Evolutionary conservation across 1,140 invertebrate genomes (phyloP).

Genomic region (Acromyrmex charruanus): DNA sequence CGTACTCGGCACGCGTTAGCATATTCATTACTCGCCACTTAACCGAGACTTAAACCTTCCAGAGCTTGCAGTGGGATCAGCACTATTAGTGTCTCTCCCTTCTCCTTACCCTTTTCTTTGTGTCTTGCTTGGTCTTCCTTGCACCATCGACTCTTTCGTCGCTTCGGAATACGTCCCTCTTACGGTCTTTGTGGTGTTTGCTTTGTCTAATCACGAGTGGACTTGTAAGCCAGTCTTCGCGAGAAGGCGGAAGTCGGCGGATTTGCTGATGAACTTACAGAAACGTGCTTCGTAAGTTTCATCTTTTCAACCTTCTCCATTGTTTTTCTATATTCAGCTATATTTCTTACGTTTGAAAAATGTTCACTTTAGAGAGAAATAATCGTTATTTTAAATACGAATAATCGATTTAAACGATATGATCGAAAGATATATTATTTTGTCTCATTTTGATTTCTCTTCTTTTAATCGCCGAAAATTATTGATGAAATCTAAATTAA

Average conservation of each 20-base stretch:
- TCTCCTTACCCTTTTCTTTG: slow-evolving; percentile 48
- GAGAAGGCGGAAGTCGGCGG: slow-evolving; percentile 52
- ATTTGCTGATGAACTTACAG: slow-evolving; percentile 42
- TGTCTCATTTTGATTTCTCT: background rate
- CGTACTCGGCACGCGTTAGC: slow-evolving; percentile 82
- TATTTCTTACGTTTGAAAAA: background rate
- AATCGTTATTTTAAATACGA: too few relatives aligned
- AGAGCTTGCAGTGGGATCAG: slow-evolving; percentile 77
- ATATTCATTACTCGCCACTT: slow-evolving; percentile 82
- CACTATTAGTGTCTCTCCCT: slow-evolving; percentile 79
- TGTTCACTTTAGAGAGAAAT: background rate
- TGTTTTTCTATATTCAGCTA: slow-evolving; percentile 4
- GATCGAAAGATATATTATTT: background rate
- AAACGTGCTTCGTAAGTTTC: slow-evolving; percentile 47
- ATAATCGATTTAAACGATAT: background rate
- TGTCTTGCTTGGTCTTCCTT: slow-evolving; percentile 42
- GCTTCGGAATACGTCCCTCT: slow-evolving; percentile 12
- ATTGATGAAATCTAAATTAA: background rate
- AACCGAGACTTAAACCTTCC: slow-evolving; percentile 75
- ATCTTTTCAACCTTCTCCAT: background rate
- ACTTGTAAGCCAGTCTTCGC: slow-evolving; percentile 46
- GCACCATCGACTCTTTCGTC: slow-evolving; percentile 7
- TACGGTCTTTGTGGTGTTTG: slow-evolving; percentile 55
- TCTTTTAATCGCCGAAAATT: background rate
- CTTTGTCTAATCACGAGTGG: slow-evolving; percentile 63